Evolutionary conservation across 2,113 vertebrate genomes (phyloP).

Genomic region (Perca schrenkii): DNA sequence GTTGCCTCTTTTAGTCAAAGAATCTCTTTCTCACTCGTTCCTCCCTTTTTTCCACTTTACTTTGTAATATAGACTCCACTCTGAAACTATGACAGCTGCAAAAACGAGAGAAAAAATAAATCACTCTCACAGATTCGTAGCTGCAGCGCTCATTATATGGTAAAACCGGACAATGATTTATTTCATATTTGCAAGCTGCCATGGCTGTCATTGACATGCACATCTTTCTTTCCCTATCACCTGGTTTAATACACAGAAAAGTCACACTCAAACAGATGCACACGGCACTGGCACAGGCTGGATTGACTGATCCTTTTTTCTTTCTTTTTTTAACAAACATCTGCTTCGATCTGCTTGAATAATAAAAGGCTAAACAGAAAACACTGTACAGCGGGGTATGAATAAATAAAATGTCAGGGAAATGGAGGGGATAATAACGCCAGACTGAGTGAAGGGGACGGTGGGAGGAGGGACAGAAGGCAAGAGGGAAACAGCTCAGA

Average conservation of each 20-base stretch:
- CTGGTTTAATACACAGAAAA: slow-evolving; percentile 19
- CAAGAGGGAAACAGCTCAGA: slow-evolving; percentile 21
- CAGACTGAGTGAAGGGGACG: slow-evolving; percentile 1
- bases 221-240: slow-evolving; percentile 26
- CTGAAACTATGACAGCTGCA: slow-evolving; percentile 48
- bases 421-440: background rate
- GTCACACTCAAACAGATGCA: slow-evolving; percentile 33
- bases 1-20: slow-evolving; percentile 52
- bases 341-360: slow-evolving; percentile 60
- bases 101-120: slow-evolving; percentile 34
- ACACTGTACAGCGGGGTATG: slow-evolving; percentile 11
- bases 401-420: slow-evolving; percentile 38
- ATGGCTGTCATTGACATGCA: slow-evolving; percentile 28
- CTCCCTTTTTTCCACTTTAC: background rate
- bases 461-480: slow-evolving; percentile 3
- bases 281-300: slow-evolving; percentile 9
- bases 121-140: slow-evolving; percentile 29
- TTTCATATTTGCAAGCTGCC: slow-evolving; percentile 42
- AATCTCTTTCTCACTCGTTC: slow-evolving; percentile 15
- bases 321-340: slow-evolving; percentile 43
- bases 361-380: slow-evolving; percentile 37
- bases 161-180: slow-evolving; percentile 46
- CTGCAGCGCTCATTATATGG: slow-evolving; percentile 35
- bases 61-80: slow-evolving; percentile 33
- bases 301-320: slow-evolving; percentile 47